Conservation (phyloP, 1,140 invertebrate species). For the Penaeus indicus region DNA sequence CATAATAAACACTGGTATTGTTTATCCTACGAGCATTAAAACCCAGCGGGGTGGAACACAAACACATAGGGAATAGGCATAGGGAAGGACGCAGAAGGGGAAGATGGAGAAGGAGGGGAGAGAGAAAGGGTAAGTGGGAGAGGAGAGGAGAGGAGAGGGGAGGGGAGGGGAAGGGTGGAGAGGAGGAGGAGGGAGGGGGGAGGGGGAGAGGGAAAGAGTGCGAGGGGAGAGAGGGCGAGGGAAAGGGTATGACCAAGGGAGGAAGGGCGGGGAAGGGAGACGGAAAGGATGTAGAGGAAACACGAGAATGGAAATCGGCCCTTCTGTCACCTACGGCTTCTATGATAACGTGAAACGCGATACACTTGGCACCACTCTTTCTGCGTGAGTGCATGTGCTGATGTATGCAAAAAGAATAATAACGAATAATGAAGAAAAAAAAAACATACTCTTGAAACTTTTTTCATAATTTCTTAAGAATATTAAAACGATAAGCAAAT, state of each 20-base stretch:
- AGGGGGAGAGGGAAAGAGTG: not conserved
- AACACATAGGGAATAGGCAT: no score
- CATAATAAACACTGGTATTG: no score
- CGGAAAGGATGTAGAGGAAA: no score
- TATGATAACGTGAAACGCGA: no score
- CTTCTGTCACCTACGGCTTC: no score
- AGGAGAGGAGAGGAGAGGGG: not conserved
- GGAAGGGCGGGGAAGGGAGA: no score
- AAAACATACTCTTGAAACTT: not conserved
- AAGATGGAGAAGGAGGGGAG: not conserved
- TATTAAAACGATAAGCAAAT: no score
- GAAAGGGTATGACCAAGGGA: no score
- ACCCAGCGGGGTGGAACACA: not conserved
- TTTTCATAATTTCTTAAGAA: no score
- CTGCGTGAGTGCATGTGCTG: no score
- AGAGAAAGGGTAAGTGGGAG: not conserved
- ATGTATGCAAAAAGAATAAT: not conserved
- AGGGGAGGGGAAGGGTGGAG: not conserved
- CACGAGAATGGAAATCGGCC: no score
- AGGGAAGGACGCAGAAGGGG: not conserved
- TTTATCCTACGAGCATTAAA: not conserved
- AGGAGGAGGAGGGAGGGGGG: not conserved
- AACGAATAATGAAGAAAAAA: not conserved
- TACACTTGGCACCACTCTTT: no score
- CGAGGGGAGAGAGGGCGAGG: not conserved